Conservation (phyloP, 1,140 invertebrate genomes). For the Luehdorfia chinensis region DNA sequence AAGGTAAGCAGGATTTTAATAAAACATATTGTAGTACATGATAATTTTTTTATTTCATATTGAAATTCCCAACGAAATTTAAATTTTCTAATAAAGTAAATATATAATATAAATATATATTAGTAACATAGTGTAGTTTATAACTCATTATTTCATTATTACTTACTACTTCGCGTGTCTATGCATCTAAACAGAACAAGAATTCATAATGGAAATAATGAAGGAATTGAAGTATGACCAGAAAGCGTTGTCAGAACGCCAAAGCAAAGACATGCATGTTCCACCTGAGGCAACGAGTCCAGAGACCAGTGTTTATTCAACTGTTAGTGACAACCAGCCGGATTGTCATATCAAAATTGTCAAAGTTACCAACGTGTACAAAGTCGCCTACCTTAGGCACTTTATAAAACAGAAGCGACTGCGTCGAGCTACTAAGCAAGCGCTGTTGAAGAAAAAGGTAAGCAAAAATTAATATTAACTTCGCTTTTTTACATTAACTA, state of each 20-base stretch:
- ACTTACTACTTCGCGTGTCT: neutral
- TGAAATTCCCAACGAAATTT: too few relatives aligned
- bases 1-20: too few relatives aligned
- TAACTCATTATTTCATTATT: too few relatives aligned
- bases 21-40: too few relatives aligned
- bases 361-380: conserved; percentile 66
- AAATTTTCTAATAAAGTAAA: too few relatives aligned
- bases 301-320: conserved; percentile 45
- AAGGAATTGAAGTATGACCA: conserved; percentile 46
- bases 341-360: conserved; percentile 61
- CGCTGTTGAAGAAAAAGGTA: conserved; percentile 64
- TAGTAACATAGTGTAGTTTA: too few relatives aligned
- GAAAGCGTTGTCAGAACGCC: conserved; percentile 14
- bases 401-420: conserved; percentile 61
- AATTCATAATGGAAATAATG: conserved; percentile 48
- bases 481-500: too few relatives aligned
- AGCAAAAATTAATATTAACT: too few relatives aligned
- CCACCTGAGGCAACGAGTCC: conserved; percentile 19
- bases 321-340: conserved; percentile 37
- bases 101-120: too few relatives aligned
- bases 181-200: conserved; percentile 34
- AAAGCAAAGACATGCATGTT: conserved; percentile 19
- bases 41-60: too few relatives aligned
- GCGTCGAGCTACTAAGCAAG: conserved; percentile 47
- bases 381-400: conserved; percentile 61